Evolutionary conservation across 2,797 vertebrate genomes (phyloP), one percentile per base, ranked within the genome.

Genomic region (Cyclopterus lumpus): DNA sequence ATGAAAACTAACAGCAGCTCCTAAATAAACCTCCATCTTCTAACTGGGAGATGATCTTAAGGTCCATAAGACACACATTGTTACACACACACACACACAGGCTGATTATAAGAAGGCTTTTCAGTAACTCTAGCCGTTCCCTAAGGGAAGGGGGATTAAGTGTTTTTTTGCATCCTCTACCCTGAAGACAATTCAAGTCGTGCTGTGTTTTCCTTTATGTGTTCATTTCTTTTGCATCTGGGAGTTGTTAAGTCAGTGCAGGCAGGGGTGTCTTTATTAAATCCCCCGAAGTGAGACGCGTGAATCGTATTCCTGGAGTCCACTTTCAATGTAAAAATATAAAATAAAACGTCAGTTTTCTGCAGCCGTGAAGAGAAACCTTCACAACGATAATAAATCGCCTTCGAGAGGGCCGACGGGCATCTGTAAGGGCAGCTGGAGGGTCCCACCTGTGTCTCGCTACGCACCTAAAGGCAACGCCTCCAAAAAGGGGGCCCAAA

Each of bases 111-210:
- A 70, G 44, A 64, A 30, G 15, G 22, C 34, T 64, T 71, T 30
- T 71, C 40, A 46, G 48, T 46, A 59, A 60, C 20, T 71, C 69
- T 49, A 55, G 16, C 48, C 59, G n/a, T 53, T 63, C 62, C 66
- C 49, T 8, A 22, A 57, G 22, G 74, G 28, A 81, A 71, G 68
- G 51, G 12, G 44, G 75, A 64, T 85, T 46, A 80, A 80, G 68
- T 79, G 69, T 60, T 32, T 73, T 78, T 82, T 81, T 85, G 74
- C 64, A 66, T 82, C 40, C 15, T n/a, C n/a, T 30, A 81, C 79
- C 89, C 86, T 85, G 79, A 72, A 77, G 32, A 81, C 38, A 46
- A n/a, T 46, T 51, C 80, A 71, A 77, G 81, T 74, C 53, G 34
- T 14, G 34, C n/a, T 73, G 67, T 59, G 75, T 51, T 67, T 66